phyloP scores from a whole-genome alignment of 2,888 invertebrate genomes.

The Scaptomyza tumidula region DNA sequence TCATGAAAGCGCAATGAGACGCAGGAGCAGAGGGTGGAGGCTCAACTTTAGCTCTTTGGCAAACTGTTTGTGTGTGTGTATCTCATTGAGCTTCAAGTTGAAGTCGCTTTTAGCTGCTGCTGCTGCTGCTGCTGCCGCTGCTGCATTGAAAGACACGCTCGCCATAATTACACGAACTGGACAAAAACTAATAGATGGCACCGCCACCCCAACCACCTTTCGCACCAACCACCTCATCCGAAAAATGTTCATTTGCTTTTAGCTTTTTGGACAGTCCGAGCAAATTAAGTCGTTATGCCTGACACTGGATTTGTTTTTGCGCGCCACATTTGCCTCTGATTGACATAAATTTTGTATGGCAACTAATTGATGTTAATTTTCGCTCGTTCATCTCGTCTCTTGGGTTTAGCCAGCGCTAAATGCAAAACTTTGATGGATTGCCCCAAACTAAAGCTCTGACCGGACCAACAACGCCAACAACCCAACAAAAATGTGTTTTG shows the following conservation, averaged over 20 bases:
- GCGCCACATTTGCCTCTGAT: slow-evolving; percentile 37
- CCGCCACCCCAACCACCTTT: background rate
- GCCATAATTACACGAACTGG: slow-evolving; percentile 64
- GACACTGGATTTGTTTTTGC: slow-evolving; percentile 47
- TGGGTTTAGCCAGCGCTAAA: slow-evolving; percentile 28
- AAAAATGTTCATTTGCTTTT: slow-evolving; percentile 60
- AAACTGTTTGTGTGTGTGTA: slow-evolving; percentile 45
- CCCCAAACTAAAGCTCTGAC: background rate
- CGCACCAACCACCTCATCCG: background rate
- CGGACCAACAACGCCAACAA: background rate
- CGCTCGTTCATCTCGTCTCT: slow-evolving; percentile 3
- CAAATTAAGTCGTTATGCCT: slow-evolving; percentile 57
- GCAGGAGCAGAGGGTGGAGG: background rate
- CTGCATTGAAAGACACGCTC: slow-evolving; percentile 38
- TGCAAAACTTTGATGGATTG: slow-evolving; percentile 61
- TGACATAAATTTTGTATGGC: slow-evolving; percentile 70
- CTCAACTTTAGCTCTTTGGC: slow-evolving; percentile 52
- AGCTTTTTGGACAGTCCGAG: slow-evolving; percentile 32
- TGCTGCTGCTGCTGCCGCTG: slow-evolving; percentile 13
- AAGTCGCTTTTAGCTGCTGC: slow-evolving; percentile 19
- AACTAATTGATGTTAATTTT: slow-evolving; percentile 77
- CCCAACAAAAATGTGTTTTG: slow-evolving; percentile 9
- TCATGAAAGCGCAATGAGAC: slow-evolving; percentile 65
- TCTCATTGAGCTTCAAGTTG: slow-evolving; percentile 27
- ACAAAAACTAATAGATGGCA: slow-evolving; percentile 59